Base-by-base conservation (phyloP, 2,888 invertebrate genomes). In the Ametastegia equiseti region DNA sequence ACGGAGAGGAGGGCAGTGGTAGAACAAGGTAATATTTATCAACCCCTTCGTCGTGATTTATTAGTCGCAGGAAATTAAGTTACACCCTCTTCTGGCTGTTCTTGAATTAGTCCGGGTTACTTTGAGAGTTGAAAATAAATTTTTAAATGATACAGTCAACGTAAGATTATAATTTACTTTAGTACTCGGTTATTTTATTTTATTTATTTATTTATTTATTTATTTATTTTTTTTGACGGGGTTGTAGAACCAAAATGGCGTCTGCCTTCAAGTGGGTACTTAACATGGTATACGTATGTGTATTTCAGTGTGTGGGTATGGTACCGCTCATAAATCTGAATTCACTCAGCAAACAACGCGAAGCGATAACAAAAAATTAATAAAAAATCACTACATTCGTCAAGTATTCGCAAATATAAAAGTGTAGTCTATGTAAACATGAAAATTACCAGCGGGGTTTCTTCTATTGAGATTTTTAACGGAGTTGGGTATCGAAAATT, bases 11-110 rank as follows among this genome's bases (percentile, higher is more conserved):
- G 50, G 50, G 19, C 50, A 50, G 50, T 19, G 1, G 33, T 30
- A 33, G 73, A 33, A 30, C 71, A 45, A 47, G 71, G 71, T 47
- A n/a, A 50, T 73, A 73, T 73, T 54, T 54, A 54, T 73, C 73
- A 75, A 54, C 50, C 33, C 33, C 50, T 54, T 75, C 27, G 47
- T 23, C 50, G 75, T 54, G 75, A 75, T 75, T 54, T 75, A 33
- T 75, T 19, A 23, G 75, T 54, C 0, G 50, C 50, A 54, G 54
- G 75, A 75, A 54, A 54, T 33, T 54, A 75, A 75, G 75, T 75
- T 75, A 50, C 36, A 75, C 54, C 33, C 30, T 30, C 54, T 54
- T 33, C 54, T 54, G 54, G 54, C 36, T 75, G 19, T 54, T 75
- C 36, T n/a, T 54, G 23, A 54, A 19, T 75, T 75, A 54, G 0